phyloP scores from a whole-genome alignment of 2,797 vertebrate genomes.

The Danio choprae region DNA sequence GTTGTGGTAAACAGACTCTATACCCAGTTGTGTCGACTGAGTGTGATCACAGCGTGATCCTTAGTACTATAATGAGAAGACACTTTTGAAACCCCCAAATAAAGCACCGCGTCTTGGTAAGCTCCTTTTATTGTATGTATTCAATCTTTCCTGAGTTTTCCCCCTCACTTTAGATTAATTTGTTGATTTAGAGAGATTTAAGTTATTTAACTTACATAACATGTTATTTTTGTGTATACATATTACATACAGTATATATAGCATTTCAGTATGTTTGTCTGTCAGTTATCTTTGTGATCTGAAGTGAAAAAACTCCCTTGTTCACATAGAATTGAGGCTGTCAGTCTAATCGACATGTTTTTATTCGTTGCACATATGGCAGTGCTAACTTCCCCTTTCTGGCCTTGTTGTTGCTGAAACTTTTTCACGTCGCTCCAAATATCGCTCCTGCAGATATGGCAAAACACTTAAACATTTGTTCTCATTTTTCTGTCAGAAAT shows the following conservation, averaged over 20 bases:
- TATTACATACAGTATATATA: no score
- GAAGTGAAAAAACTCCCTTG: background rate
- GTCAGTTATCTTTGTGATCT: background rate
- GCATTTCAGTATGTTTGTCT: background rate
- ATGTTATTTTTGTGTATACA: background rate
- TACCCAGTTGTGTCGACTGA: slow-evolving; percentile 38
- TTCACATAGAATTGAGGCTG: background rate
- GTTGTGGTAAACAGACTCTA: slow-evolving; percentile 66
- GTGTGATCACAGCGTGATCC: slow-evolving; percentile 40
- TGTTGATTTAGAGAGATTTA: slow-evolving; percentile 20
- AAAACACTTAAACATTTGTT: slow-evolving; percentile 1
- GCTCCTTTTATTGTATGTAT: slow-evolving; percentile 49
- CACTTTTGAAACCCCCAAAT: slow-evolving; percentile 34
- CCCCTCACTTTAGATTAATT: slow-evolving; percentile 25
- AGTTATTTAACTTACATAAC: background rate
- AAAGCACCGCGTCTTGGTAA: slow-evolving; percentile 49
- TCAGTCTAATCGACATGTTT: background rate
- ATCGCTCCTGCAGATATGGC: background rate
- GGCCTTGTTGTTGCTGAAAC: slow-evolving; percentile 2
- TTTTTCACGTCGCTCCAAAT: background rate
- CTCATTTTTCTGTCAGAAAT: slow-evolving; percentile 59
- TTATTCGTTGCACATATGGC: slow-evolving; percentile 2
- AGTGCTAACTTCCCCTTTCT: slow-evolving; percentile 26
- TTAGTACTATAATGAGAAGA: slow-evolving; percentile 52
- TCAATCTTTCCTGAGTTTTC: background rate